Evolutionary conservation across 2,797 vertebrate genomes (phyloP).

Genomic region (Spheniscus humboldti): DNA sequence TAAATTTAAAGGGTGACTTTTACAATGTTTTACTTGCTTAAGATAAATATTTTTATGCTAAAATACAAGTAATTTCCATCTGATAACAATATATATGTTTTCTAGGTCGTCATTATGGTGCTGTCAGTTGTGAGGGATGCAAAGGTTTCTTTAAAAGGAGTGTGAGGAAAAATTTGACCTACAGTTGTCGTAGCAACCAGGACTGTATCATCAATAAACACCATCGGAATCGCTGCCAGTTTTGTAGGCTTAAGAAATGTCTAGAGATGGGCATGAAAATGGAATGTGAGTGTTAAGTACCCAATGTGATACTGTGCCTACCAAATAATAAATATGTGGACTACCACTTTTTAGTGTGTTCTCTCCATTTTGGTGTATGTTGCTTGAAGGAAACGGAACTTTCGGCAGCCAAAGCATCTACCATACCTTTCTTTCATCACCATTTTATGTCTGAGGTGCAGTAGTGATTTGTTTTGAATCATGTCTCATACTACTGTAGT

Average conservation of each 20-base stretch:
- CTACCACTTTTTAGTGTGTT: not conserved
- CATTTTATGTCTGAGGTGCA: not conserved
- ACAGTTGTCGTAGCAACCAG: slow-evolving; percentile 97
- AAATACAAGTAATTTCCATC: not conserved
- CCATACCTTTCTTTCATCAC: not conserved
- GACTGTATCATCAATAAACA: slow-evolving; percentile 99
- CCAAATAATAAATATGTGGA: not conserved
- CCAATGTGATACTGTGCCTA: not conserved
- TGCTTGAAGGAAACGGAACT: not conserved
- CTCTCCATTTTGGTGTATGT: not conserved
- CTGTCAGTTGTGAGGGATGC: slow-evolving; percentile 97
- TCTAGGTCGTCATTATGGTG: slow-evolving; percentile 95
- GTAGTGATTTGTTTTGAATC: not conserved
- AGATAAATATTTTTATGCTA: not conserved
- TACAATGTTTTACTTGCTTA: not conserved
- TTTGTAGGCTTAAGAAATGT: slow-evolving; percentile 94
- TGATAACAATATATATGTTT: not conserved
- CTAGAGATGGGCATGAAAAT: slow-evolving; percentile 99
- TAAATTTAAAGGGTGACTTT: not conserved
- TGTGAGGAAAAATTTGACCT: slow-evolving; percentile 94
- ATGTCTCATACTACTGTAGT: not conserved
- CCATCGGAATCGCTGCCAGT: slow-evolving; percentile 98
- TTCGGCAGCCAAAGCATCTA: not conserved
- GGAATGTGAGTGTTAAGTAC: slow-evolving; percentile 87
- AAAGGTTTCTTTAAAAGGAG: slow-evolving; percentile 99